Conservation (phyloP, 1,140 invertebrate genomes). For the Leptopilina clavipes region DNA sequence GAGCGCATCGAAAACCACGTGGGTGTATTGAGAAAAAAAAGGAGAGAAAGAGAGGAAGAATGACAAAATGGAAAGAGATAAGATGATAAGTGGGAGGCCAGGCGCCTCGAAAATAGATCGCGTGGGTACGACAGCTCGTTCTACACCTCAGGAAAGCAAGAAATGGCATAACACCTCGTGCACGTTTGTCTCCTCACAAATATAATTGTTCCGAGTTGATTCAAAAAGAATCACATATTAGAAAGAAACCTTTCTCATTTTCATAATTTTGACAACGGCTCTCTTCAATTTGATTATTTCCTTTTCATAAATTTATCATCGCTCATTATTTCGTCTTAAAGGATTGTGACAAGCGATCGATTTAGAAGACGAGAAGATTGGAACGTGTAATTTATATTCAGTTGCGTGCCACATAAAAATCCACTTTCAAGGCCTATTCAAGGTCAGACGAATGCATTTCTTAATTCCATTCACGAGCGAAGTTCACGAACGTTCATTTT, state of each 20-base stretch:
- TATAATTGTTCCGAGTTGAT: neutral
- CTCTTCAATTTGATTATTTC: too few species aligned
- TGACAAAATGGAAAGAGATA: neutral
- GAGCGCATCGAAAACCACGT: slow-evolving; percentile 11
- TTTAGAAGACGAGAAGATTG: slow-evolving; percentile 18
- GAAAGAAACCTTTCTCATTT: neutral
- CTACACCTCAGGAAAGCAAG: slow-evolving; percentile 30
- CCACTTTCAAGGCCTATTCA: slow-evolving; percentile 28
- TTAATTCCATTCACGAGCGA: slow-evolving; percentile 21
- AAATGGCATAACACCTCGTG: slow-evolving; percentile 32
- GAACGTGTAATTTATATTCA: slow-evolving; percentile 6
- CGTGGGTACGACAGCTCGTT: slow-evolving; percentile 35
- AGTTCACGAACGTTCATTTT: slow-evolving; percentile 16
- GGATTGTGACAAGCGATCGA: slow-evolving; percentile 29
- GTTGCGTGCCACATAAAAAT: slow-evolving; percentile 21
- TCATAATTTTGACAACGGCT: too few species aligned
- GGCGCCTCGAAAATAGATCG: slow-evolving; percentile 41
- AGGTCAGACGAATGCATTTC: slow-evolving; percentile 30
- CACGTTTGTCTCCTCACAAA: slow-evolving; percentile 17
- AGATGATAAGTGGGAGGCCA: slow-evolving; percentile 30
- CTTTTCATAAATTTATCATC: neutral
- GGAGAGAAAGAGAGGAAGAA: neutral
- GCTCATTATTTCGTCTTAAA: slow-evolving; percentile 7
- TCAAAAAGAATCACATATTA: neutral
- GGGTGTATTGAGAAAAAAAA: neutral